A percentile compares a stretch with the other conserved stretches of the same genome.
phyloP scores from a whole-genome alignment of 2,888 invertebrate species.

The Idaea dimidiata region DNA sequence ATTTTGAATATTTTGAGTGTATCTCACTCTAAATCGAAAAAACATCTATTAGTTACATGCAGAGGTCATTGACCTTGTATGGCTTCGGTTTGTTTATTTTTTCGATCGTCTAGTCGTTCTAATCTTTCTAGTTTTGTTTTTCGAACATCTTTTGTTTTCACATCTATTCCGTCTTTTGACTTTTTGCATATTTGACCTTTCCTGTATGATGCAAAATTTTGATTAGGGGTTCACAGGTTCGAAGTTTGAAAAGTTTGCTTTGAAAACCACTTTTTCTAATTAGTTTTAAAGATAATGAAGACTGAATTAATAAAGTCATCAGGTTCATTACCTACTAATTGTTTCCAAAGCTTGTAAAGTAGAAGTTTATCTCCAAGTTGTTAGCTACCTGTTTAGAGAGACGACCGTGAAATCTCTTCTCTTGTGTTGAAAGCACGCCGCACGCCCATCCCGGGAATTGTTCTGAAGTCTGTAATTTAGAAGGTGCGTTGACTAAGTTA shows the following conservation, averaged over 20 bases:
- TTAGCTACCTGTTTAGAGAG: neutral
- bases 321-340: neutral
- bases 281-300: neutral
- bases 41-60: no score
- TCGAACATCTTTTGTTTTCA: no score
- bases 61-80: no score
- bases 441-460: conserved; percentile 14
- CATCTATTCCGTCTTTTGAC: no score
- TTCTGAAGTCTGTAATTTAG: conserved; percentile 8
- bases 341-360: neutral
- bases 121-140: no score
- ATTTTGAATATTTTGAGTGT: no score
- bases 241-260: neutral
- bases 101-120: no score
- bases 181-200: no score
- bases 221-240: no score
- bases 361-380: neutral
- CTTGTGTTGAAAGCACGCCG: conserved; percentile 15
- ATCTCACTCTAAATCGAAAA: no score
- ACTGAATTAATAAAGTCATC: neutral
- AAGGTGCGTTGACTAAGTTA: conserved; percentile 7
- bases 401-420: conserved; percentile 12
- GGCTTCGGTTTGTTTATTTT: no score
- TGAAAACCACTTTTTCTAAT: neutral
- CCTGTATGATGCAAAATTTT: no score